phyloP scores from a whole-genome alignment of 2,113 vertebrate genomes.

The Ptyas mucosa region DNA sequence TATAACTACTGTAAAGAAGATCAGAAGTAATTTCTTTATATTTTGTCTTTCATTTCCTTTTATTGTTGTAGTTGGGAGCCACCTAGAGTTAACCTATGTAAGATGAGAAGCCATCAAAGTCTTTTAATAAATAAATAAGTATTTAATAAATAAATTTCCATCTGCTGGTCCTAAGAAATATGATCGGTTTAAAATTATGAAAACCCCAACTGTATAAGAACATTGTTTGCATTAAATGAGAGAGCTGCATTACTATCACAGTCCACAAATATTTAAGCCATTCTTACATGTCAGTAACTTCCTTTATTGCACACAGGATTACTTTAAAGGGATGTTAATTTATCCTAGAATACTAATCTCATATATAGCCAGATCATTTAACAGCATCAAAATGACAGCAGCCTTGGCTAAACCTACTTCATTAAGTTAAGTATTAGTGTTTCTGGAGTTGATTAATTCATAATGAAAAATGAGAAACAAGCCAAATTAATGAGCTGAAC shows the following conservation, averaged over 20 bases:
- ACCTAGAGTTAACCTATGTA: background rate
- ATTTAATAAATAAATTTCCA: background rate
- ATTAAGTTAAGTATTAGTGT: constrained; percentile 12
- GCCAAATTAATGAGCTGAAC: background rate
- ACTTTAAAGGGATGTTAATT: constrained; percentile 31
- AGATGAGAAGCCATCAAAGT: background rate
- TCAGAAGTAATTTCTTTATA: background rate
- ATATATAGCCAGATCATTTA: constrained; percentile 27
- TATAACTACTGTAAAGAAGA: background rate
- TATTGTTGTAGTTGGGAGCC: background rate
- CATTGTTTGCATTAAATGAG: background rate
- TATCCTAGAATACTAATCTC: constrained; percentile 24
- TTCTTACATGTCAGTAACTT: background rate
- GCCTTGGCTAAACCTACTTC: background rate
- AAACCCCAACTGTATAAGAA: constrained; percentile 3
- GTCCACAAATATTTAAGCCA: background rate
- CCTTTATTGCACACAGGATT: constrained; percentile 33
- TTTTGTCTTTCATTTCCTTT: background rate
- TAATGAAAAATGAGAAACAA: background rate
- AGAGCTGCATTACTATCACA: constrained; percentile 17
- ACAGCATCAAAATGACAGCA: constrained; percentile 17
- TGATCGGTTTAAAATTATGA: background rate
- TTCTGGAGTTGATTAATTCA: constrained; percentile 11
- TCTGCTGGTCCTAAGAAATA: background rate
- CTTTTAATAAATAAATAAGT: background rate